Evolutionary conservation across 2,113 vertebrate genomes (phyloP).

Genomic region (Clarias magur): DNA sequence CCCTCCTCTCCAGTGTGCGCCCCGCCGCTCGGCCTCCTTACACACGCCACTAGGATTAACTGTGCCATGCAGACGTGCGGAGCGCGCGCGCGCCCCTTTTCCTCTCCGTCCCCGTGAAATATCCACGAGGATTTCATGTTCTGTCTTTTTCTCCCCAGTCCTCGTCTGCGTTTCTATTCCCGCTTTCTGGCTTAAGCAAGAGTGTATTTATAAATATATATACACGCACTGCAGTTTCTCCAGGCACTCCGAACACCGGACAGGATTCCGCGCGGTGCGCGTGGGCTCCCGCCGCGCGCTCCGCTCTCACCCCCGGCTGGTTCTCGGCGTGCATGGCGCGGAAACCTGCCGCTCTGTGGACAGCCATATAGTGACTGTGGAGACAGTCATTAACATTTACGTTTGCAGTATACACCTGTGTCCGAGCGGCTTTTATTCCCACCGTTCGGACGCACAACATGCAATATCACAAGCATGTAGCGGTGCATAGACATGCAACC

Average conservation of each 20-base stretch:
- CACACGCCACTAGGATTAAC: constrained; percentile 75
- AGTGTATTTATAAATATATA: rapidly evolving
- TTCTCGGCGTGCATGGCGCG: background rate
- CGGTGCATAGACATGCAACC: background rate
- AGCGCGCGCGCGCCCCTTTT: constrained; percentile 53
- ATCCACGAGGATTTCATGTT: constrained; percentile 17
- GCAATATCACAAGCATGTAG: background rate
- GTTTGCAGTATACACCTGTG: background rate
- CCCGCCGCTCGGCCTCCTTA: constrained; percentile 66
- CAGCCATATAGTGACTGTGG: background rate
- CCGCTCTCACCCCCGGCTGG: background rate
- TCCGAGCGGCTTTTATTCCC: background rate
- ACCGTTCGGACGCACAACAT: background rate
- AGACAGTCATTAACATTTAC: background rate
- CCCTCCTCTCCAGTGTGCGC: constrained; percentile 40
- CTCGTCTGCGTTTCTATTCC: background rate
- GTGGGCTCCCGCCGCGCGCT: background rate
- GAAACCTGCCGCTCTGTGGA: background rate
- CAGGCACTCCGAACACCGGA: background rate
- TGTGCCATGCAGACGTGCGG: constrained; percentile 69
- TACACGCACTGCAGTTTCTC: background rate
- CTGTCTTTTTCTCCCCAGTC: constrained; percentile 14
- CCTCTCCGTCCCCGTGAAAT: constrained; percentile 58
- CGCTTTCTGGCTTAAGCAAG: background rate
- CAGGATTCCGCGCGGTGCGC: background rate